phyloP scores from a whole-genome alignment of 2,797 vertebrate species.

The Ctenosaura bakeri region DNA sequence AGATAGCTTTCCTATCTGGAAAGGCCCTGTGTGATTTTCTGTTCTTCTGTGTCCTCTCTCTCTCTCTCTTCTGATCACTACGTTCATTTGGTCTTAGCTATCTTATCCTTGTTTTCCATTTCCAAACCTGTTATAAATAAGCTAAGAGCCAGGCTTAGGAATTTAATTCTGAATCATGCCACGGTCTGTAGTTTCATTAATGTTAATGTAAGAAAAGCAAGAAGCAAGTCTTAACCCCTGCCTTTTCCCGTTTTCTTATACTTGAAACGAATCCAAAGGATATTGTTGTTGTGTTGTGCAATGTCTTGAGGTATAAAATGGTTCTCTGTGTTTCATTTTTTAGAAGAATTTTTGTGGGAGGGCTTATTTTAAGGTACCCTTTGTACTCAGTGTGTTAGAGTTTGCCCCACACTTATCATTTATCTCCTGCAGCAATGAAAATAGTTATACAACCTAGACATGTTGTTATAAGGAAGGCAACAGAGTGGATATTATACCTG shows the following conservation, averaged over 20 bases:
- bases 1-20: neutral
- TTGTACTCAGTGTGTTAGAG: neutral
- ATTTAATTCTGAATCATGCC: constrained; percentile 15
- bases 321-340: constrained; percentile 20
- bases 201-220: constrained; percentile 24
- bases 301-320: constrained; percentile 36
- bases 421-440: neutral
- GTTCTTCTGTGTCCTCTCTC: neutral
- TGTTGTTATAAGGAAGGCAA: neutral
- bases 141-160: constrained; percentile 31
- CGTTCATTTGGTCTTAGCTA: constrained; percentile 18
- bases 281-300: constrained; percentile 29
- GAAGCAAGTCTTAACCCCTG: neutral
- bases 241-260: neutral
- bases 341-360: neutral
- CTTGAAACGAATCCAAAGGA: neutral
- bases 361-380: constrained; percentile 11
- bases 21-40: neutral
- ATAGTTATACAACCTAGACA: neutral
- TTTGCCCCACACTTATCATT: neutral
- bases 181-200: constrained; percentile 5
- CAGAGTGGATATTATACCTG: neutral
- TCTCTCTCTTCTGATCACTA: neutral
- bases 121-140: constrained; percentile 17
- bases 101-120: constrained; percentile 18